These are phyloP conservation scores for Drosophila incognita DNA, from an alignment of 2,888 invertebrate species.

Conservation along the genomic window DNA sequence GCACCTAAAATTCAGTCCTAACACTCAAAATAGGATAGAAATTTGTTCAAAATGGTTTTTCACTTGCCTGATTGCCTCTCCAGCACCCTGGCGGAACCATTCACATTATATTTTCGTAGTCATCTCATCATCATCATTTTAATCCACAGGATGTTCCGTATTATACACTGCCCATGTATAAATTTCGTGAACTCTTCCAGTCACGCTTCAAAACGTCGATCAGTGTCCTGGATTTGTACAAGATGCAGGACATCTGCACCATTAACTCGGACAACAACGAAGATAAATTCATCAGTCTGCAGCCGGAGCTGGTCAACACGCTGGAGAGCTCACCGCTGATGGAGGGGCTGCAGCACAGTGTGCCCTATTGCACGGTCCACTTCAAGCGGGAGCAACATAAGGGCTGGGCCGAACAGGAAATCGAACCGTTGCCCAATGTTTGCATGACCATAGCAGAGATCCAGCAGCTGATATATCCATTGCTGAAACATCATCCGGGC, in stretches of 20 bases:
- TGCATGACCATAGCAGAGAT: slow-evolving; percentile 84
- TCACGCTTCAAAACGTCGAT: slow-evolving; percentile 91
- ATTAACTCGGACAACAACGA: slow-evolving; percentile 90
- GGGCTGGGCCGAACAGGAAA: slow-evolving; percentile 92
- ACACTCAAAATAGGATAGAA: not conserved
- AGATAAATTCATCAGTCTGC: slow-evolving; percentile 90
- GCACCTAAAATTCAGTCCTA: too few species aligned
- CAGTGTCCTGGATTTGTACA: slow-evolving; percentile 89
- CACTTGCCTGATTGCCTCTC: not conserved
- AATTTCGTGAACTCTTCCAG: slow-evolving; percentile 92
- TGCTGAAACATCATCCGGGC: slow-evolving; percentile 83
- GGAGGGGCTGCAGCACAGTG: slow-evolving; percentile 85
- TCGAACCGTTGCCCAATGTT: slow-evolving; percentile 87
- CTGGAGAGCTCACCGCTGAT: slow-evolving; percentile 85
- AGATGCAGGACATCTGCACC: slow-evolving; percentile 90
- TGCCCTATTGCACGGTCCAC: slow-evolving; percentile 89
- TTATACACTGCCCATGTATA: slow-evolving; percentile 91
- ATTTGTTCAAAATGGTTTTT: not conserved
- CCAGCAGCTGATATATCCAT: slow-evolving; percentile 83
- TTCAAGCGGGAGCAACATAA: slow-evolving; percentile 87
- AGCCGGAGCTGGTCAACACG: slow-evolving; percentile 87
- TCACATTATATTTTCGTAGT: not conserved
- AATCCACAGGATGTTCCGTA: slow-evolving; percentile 89
- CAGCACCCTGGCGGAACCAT: not conserved
- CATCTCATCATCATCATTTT: not conserved